Evolutionary conservation across 2,797 vertebrate genomes (phyloP).

Genomic region (Channa striata): DNA sequence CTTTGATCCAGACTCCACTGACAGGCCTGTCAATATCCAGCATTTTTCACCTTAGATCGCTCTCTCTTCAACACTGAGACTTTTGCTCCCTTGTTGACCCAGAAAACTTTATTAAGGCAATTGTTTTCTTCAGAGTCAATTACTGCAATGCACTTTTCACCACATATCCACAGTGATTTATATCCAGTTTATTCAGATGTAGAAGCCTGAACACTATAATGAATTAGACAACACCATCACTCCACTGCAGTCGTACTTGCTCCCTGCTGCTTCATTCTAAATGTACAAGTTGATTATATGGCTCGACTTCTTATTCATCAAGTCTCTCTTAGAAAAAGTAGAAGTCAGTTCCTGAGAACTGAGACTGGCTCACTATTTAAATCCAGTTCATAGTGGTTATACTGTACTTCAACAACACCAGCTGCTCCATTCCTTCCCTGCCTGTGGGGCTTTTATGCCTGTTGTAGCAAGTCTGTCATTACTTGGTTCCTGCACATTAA

Average conservation of each 20-base stretch:
- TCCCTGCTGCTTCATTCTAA: constrained; percentile 16
- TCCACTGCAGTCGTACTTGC: constrained; percentile 36
- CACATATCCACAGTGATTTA: constrained; percentile 32
- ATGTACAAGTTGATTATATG: constrained; percentile 37
- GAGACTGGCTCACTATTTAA: constrained; percentile 51
- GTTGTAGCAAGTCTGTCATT: constrained; percentile 60
- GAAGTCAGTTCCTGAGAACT: constrained; percentile 33
- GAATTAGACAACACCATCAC: constrained; percentile 45
- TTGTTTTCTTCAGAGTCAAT: constrained; percentile 60
- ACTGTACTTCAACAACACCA: constrained; percentile 58
- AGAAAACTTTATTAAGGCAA: constrained; percentile 60
- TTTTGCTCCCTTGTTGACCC: constrained; percentile 59
- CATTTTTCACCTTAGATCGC: constrained; percentile 57
- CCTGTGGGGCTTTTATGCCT: constrained; percentile 58
- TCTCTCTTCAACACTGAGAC: constrained; percentile 34
- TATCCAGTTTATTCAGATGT: constrained; percentile 23
- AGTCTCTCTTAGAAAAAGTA: constrained; percentile 34
- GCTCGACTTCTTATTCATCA: constrained; percentile 41
- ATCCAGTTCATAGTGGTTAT: constrained; percentile 55
- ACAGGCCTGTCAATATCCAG: constrained; percentile 58
- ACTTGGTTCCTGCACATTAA: constrained; percentile 56
- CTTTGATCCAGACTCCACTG: constrained; percentile 65
- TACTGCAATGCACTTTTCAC: constrained; percentile 45
- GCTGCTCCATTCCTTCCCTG: constrained; percentile 55
- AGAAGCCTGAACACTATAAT: constrained; percentile 26